Evolutionary conservation across 2,113 vertebrate species (phyloP), one percentile per base, ranked within the genome.

Genomic region (Siniperca chuatsi): DNA sequence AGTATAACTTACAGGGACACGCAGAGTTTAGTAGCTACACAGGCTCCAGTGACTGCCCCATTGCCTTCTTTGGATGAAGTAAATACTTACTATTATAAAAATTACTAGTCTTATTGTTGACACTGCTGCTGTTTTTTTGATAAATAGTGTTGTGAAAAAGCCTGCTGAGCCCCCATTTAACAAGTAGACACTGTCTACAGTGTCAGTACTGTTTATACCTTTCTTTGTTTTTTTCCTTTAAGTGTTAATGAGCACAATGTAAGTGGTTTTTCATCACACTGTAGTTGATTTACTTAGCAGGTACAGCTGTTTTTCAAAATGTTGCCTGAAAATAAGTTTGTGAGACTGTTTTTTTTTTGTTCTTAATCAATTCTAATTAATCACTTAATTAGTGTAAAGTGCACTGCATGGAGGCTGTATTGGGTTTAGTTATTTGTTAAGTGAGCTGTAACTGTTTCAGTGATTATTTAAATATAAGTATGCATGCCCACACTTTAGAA

Each of bases 131-230:
- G 18, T 29, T 71, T 1, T 58, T 78, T 48, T 75, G 62, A 29
- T 55, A 72, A 77, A 65, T 81, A 35, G 10, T 23, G 42, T 65
- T 72, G 15, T 21, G 35, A n/a, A 74, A 78, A 74, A 64, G 25
- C 29, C 61, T 3, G 21, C 42, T 33, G 67, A 76, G 61, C 13
- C 44, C 8, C n/a, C 0, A 16, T 54, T 55, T 15, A 7, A 78
- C 16, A 46, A n/a, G 16, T 54, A 64, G 23, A 61, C 21, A n/a
- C 1, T 12, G 21, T 65, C 35, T 55, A 21, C 18, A 35, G 18
- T 33, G 21, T 40, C 15, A 29, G 15, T 23, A 23, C 10, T 13
- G 13, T 50, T 69, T 1, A 42, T 50, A 20, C 20, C 10, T 40
- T 23, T 20, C 2, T 44, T 35, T 54, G 35, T 21, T 65, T 23